phyloP scores from a whole-genome alignment of 2,888 invertebrate species.

The Drosophila subquinaria region DNA sequence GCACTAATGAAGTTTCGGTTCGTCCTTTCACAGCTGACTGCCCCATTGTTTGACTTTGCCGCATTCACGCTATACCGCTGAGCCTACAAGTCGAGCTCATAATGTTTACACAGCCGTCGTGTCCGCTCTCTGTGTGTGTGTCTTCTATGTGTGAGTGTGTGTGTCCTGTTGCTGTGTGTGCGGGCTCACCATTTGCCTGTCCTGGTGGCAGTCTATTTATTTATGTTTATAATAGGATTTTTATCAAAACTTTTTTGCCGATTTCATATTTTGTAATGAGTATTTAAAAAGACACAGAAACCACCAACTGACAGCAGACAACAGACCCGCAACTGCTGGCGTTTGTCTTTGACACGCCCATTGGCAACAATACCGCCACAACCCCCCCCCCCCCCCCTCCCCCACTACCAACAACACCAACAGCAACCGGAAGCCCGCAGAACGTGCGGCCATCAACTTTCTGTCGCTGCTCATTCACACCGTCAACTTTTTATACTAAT shows the following conservation, averaged over 20 bases:
- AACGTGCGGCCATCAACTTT: constrained; percentile 48
- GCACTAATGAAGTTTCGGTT: constrained; percentile 78
- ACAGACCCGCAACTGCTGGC: constrained; percentile 62
- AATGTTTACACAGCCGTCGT: constrained; percentile 62
- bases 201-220: constrained; percentile 72
- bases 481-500: constrained; percentile 65
- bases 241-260: constrained; percentile 75
- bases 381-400: too few relatives aligned
- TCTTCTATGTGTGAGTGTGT: constrained; percentile 12
- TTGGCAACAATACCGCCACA: constrained; percentile 15
- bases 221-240: constrained; percentile 83
- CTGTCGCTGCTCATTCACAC: constrained; percentile 50
- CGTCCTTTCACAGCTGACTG: constrained; percentile 76
- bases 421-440: constrained; percentile 39
- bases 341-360: constrained; percentile 75
- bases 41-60: constrained; percentile 78
- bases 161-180: constrained; percentile 32
- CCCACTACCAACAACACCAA: background rate
- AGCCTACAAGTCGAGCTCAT: constrained; percentile 60
- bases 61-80: constrained; percentile 36
- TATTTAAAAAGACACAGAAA: constrained; percentile 76
- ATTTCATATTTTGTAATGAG: constrained; percentile 77
- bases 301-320: constrained; percentile 37
- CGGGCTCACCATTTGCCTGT: constrained; percentile 46
- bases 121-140: background rate